Evolutionary conservation across 37 sponge, comb jelly and placozoan genomes (phyloP), one percentile per base, ranked within the genome.

Genomic region (Mnemiopsis leidyi): DNA sequence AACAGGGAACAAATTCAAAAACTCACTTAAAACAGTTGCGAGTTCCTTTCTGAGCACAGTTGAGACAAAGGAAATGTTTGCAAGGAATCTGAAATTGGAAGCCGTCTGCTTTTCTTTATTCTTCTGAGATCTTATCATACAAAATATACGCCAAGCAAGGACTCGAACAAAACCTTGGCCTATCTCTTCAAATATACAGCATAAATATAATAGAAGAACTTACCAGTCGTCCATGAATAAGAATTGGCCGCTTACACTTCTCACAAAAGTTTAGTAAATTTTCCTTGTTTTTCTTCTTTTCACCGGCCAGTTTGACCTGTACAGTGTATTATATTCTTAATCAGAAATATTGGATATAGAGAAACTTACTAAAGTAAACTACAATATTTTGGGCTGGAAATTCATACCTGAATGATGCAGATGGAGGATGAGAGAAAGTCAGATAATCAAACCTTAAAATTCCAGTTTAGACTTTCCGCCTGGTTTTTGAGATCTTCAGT

Each of bases 11-110:
- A n/a, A n/a, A n/a, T n/a, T n/a, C n/a, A n/a, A n/a, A n/a, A n/a
- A n/a, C 90, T 85, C 30, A 85, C 90, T 85, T 85, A 28, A 85
- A 85, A 23, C 90, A 85, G 90, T 85, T 40, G 0, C 90, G 33
- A 28, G 90, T 85, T 40, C 90, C 90, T 40, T 40, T 85, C 90
- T 85, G 90, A 40, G 90, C 90, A 39, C 90, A 85, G 24, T 40
- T 40, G 26, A 85, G 90, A 85, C 90, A 85, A 7, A 85, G 90
- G 25, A 85, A 85, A 39, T 85, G 90, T 33, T 85, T 85, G 61
- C 90, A 85, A 0, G 90, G 90, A 13, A 85, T 85, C 90, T 85
- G 90, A 85, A 85, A 40, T 3, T 1, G 23, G 35, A 34, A 82
- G 9, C n/a, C n/a, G n/a, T n/a, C n/a, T n/a, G n/a, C n/a, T n/a